phyloP scores from a whole-genome alignment of 2,113 vertebrate genomes.

The Muntiacus muntjak region DNA sequence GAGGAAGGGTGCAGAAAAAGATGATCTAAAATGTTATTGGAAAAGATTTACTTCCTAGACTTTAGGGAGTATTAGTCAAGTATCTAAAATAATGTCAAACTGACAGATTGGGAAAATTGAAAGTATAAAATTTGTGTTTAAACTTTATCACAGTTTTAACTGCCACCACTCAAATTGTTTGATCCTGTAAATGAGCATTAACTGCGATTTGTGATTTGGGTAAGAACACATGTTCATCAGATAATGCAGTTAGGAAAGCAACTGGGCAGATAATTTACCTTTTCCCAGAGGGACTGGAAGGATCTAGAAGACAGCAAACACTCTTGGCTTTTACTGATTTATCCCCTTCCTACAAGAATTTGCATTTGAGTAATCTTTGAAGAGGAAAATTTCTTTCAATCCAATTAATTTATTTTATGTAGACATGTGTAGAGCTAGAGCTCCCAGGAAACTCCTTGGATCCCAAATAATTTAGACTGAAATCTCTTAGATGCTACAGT shows the following conservation, averaged over 20 bases:
- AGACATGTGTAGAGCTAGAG: neutral
- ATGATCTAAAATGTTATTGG: slow-evolving; percentile 16
- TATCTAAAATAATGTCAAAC: slow-evolving; percentile 16
- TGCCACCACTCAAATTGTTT: neutral
- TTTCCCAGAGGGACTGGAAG: neutral
- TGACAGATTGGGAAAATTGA: slow-evolving; percentile 6
- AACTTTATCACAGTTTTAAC: neutral
- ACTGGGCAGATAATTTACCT: neutral
- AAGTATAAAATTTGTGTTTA: neutral
- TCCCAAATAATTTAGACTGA: neutral
- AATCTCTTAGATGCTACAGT: neutral
- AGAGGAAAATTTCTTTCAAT: neutral
- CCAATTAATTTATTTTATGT: slow-evolving; percentile 1
- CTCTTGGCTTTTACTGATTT: neutral
- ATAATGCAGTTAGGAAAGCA: neutral
- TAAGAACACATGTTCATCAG: neutral
- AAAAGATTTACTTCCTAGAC: slow-evolving; percentile 37
- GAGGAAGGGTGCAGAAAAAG: neutral
- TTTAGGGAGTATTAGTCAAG: slow-evolving; percentile 5
- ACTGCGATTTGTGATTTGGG: neutral
- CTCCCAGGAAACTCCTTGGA: neutral
- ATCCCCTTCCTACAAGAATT: neutral
- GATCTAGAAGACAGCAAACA: neutral
- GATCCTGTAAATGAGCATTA: neutral
- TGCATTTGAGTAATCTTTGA: neutral